Evolutionary conservation across 1,140 invertebrate genomes (phyloP), one percentile per base, ranked within the genome.

Genomic region (Euwallacea similis): DNA sequence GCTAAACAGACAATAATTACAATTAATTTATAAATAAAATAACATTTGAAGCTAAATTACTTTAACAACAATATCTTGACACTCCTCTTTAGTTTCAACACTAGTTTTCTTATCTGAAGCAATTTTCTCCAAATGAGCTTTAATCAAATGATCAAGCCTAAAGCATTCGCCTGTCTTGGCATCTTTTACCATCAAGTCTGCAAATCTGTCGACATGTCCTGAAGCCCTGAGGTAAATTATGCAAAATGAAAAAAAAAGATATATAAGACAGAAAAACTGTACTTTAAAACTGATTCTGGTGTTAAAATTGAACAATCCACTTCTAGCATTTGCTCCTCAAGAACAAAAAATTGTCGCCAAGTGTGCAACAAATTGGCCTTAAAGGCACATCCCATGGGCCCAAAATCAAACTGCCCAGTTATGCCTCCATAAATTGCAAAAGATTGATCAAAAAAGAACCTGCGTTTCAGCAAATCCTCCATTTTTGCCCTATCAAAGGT

Each of bases 141-240:
- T 98, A 73, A 99, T 99, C n/a, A 99, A 86, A 85, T 99, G 98
- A 84, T 99, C 98, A 41, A 98, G 84, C 15, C 98, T 86, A 79
- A 98, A 99, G 81, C 98, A 99, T 80, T 99, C 97, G 7, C 98
- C 98, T 74, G 87, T 96, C 80, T 94, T 94, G 0, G 91, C 74
- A 85, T 99, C 98, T 83, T 99, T 99, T 0, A 98, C 97, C 98
- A 99, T 99, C 56, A 98, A 88, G 86, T 99, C 98, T 46, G 97
- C 95, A 86, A 99, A 99, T 69, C 97, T 87, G 77, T 99, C 98
- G 0, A 99, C 97, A 84, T 99, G 98, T 0, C 98, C 98, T 16
- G 97, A 99, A 43, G 98, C 96, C 81, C 88, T 90, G 79, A 65
- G 85, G 9, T 4, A 33, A 33, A 33, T 33, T 33, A 53, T 11